Conservation (phyloP, 2,113 vertebrate genomes). For the Prunella fulvescens region DNA sequence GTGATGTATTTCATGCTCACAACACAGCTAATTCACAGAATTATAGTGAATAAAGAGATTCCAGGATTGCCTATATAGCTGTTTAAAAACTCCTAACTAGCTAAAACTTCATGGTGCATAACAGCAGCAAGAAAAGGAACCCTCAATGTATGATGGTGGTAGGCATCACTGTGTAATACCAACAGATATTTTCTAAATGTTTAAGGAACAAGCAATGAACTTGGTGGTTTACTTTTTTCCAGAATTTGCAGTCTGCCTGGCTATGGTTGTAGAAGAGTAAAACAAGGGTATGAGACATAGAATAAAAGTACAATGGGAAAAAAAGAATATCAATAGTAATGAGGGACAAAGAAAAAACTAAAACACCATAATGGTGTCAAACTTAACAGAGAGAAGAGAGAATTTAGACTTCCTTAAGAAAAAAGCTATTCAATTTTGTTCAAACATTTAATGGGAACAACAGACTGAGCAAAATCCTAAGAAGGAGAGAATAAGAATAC, state of each 20-base stretch:
- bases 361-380: background rate
- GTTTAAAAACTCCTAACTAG: background rate
- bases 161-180: background rate
- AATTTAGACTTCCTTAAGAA: background rate
- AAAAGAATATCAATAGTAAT: background rate
- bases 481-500: background rate
- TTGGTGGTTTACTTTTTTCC: background rate
- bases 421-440: background rate
- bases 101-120: background rate
- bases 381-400: background rate
- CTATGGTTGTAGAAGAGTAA: background rate
- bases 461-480: background rate
- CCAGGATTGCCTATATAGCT: background rate
- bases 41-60: background rate
- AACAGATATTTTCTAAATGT: background rate
- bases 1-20: background rate
- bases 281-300: background rate
- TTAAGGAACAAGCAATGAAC: background rate
- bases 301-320: background rate
- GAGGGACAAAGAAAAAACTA: background rate
- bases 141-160: rapidly evolving
- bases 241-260: background rate
- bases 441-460: background rate
- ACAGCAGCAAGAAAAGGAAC: background rate
- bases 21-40: background rate